These are phyloP conservation scores for Trissolcus basalis DNA, from an alignment of 1,140 invertebrate genomes.

Conservation along the genomic window DNA sequence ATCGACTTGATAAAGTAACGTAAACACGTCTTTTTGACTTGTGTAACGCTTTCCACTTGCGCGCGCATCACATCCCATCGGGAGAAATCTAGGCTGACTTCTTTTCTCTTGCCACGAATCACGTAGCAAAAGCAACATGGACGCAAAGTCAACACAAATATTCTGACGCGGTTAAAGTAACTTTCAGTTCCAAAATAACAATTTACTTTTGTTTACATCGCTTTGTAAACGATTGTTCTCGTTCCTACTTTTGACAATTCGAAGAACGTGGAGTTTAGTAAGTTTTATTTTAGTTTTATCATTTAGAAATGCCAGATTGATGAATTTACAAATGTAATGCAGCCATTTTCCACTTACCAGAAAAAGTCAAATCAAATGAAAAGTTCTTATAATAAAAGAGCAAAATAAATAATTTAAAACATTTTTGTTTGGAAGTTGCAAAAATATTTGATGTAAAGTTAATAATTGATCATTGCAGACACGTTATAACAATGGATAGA, in stretches of 20 bases:
- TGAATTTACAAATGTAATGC: not conserved
- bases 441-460: not conserved
- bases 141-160: not conserved
- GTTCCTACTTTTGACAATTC: not conserved
- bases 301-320: no score
- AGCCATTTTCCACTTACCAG: not conserved
- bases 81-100: no score
- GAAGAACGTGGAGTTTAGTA: not conserved
- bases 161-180: slow-evolving; percentile 18
- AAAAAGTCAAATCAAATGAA: no score
- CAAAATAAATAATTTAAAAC: slow-evolving; percentile 1
- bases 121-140: no score
- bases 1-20: no score
- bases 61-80: no score
- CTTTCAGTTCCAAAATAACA: not conserved
- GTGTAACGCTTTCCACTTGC: no score
- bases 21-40: no score
- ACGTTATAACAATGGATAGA: slow-evolving; percentile 4
- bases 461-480: not conserved
- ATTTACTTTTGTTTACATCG: no score
- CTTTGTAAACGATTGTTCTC: not conserved
- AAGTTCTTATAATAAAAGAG: no score
- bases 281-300: no score
- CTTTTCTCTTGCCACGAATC: no score
- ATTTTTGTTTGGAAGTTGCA: not conserved